Evolutionary conservation across 1,140 invertebrate species (phyloP).

Genomic region (Euura lappo): DNA sequence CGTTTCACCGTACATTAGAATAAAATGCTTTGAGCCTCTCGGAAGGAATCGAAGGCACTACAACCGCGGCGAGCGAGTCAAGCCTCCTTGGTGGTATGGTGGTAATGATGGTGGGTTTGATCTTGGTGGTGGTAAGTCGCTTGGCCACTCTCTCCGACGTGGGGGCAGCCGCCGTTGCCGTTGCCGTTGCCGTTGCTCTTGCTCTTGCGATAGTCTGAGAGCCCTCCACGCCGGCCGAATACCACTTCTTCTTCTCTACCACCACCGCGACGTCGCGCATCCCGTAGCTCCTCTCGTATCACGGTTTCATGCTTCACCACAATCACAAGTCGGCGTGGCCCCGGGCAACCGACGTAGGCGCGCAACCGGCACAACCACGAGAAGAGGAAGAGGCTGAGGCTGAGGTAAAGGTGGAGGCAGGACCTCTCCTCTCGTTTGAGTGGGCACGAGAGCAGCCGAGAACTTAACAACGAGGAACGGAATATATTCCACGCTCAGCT

Average conservation of each 20-base stretch:
- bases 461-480: no score
- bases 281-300: no score
- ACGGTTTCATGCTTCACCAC: no score
- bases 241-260: not conserved
- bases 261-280: no score
- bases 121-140: conserved; percentile 56
- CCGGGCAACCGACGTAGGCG: no score
- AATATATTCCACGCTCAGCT: no score
- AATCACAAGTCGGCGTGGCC: no score
- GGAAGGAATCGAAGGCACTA: no score
- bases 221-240: conserved; percentile 6
- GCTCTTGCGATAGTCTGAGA: conserved; percentile 22
- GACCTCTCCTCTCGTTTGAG: conserved; percentile 2
- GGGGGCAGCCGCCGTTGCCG: not conserved
- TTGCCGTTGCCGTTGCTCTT: conserved; percentile 26
- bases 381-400: not conserved
- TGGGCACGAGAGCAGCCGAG: not conserved
- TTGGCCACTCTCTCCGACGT: conserved; percentile 54
- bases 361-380: not conserved
- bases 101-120: not conserved
- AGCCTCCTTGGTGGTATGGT: no score
- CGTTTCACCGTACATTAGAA: no score
- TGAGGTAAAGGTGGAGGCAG: not conserved
- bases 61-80: not conserved
- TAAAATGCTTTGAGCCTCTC: no score